Conservation (phyloP, 1,140 invertebrate species). For the Doryteuthis pealeii region DNA sequence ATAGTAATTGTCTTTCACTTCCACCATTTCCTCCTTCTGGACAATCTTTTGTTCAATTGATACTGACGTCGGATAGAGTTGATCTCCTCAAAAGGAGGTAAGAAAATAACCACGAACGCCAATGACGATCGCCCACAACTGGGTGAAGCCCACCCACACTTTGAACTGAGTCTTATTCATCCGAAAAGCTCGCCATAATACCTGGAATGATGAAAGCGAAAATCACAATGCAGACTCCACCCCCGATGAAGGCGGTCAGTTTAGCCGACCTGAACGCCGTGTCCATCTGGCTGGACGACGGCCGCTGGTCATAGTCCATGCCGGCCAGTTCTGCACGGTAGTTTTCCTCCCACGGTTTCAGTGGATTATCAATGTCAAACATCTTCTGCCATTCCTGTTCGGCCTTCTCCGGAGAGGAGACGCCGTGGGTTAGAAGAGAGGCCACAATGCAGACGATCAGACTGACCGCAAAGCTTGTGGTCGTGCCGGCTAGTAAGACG, state of each 20-base stretch:
- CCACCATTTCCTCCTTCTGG: not conserved
- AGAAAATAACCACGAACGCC: constrained; percentile 50
- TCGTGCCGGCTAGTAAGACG: constrained; percentile 58
- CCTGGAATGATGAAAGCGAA: constrained; percentile 52
- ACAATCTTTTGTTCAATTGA: constrained; percentile 30
- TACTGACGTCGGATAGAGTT: constrained; percentile 48
- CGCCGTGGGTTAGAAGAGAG: constrained; percentile 49
- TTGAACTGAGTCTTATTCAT: constrained; percentile 49
- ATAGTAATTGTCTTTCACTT: constrained; percentile 9
- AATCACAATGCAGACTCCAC: constrained; percentile 42
- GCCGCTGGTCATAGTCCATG: constrained; percentile 47
- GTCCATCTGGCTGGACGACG: constrained; percentile 53
- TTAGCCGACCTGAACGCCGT: constrained; percentile 48
- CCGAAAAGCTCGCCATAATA: constrained; percentile 47
- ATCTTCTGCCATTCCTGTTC: constrained; percentile 59
- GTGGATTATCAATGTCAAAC: constrained; percentile 61
- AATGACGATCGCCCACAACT: constrained; percentile 51
- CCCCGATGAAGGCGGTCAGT: constrained; percentile 47
- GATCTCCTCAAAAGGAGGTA: constrained; percentile 51
- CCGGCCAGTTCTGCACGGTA: constrained; percentile 54
- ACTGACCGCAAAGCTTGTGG: constrained; percentile 53
- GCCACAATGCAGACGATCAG: constrained; percentile 51
- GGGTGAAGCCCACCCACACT: constrained; percentile 53
- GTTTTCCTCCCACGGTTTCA: constrained; percentile 59
- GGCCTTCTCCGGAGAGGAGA: constrained; percentile 38